A percentile compares a stretch with the other conserved stretches of the same genome.
phyloP scores from a whole-genome alignment of 1,140 invertebrate species.

The Zaprionus vittiger region DNA sequence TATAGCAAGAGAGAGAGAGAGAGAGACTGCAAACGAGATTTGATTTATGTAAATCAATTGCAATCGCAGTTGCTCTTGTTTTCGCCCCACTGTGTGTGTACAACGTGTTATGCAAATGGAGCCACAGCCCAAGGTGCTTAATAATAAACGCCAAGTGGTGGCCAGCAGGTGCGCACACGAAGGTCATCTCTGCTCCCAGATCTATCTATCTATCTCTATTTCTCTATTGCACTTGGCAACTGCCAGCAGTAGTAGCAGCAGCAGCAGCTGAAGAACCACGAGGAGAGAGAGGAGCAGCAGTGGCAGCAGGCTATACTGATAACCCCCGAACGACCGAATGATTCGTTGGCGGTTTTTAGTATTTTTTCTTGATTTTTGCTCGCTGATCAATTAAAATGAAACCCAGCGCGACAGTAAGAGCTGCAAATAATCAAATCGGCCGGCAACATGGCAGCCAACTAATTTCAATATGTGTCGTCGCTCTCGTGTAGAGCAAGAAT shows the following conservation, averaged over 20 bases:
- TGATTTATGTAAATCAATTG: conserved; percentile 64
- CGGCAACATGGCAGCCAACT: conserved; percentile 52
- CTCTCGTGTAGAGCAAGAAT: conserved; percentile 32
- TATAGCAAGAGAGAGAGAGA: neutral
- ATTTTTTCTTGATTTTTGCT: conserved; percentile 4
- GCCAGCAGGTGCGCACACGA: conserved; percentile 59
- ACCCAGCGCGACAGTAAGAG: conserved; percentile 9
- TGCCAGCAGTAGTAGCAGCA: neutral
- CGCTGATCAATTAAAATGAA: conserved; percentile 42
- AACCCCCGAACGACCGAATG: conserved; percentile 26
- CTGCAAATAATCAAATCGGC: conserved; percentile 55
- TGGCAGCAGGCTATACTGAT: conserved; percentile 13
- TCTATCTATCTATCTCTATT: conserved; percentile 9
- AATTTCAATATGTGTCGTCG: conserved; percentile 64
- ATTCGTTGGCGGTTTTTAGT: neutral
- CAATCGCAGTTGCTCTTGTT: conserved; percentile 50
- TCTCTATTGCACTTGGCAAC: conserved; percentile 42
- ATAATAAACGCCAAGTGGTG: conserved; percentile 24
- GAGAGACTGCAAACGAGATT: conserved; percentile 41
- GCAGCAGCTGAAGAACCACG: no score
- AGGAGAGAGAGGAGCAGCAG: neutral
- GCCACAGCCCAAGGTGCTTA: conserved; percentile 39
- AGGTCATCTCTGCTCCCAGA: conserved; percentile 42
- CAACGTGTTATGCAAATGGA: conserved; percentile 73
- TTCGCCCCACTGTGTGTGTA: conserved; percentile 12